A percentile compares a stretch with the other conserved stretches of the same genome.
Conservation (phyloP, 1,140 invertebrate species). For the Lucilia cuprina region DNA sequence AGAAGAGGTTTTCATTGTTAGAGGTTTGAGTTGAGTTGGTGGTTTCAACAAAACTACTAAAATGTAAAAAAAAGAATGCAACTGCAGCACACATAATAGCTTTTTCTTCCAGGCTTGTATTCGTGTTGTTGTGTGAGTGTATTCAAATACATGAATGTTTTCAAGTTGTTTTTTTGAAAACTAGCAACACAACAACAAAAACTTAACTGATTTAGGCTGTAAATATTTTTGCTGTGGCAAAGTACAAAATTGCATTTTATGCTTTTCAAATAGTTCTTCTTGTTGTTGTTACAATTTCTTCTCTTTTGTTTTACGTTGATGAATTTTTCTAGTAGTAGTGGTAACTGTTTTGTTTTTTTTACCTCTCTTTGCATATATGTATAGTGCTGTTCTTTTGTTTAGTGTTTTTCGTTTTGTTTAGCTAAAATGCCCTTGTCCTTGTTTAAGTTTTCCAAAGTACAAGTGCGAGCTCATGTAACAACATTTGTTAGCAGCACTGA, state of each 20-base stretch:
- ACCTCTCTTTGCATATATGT: background rate
- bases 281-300: background rate
- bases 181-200: background rate
- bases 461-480: constrained; percentile 21
- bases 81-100: no score
- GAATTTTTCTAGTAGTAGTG: background rate
- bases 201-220: constrained; percentile 33
- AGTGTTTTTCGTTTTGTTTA: constrained; percentile 21
- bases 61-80: no score
- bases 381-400: background rate
- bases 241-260: constrained; percentile 32
- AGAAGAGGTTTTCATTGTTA: background rate
- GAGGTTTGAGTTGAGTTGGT: no score
- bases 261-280: constrained; percentile 21
- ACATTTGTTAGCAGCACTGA: background rate
- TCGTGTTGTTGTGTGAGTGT: background rate
- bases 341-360: background rate
- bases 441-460: constrained; percentile 27
- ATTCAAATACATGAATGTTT: background rate
- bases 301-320: constrained; percentile 7
- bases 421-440: constrained; percentile 29
- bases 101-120: background rate
- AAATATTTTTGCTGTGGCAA: constrained; percentile 26
- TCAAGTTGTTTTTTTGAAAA: constrained; percentile 9
- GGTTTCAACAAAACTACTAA: no score